A percentile compares a stretch with the other conserved stretches of the same genome.
Evolutionary conservation across 2,888 invertebrate genomes (phyloP).

Genomic region (Pterostichus niger): DNA sequence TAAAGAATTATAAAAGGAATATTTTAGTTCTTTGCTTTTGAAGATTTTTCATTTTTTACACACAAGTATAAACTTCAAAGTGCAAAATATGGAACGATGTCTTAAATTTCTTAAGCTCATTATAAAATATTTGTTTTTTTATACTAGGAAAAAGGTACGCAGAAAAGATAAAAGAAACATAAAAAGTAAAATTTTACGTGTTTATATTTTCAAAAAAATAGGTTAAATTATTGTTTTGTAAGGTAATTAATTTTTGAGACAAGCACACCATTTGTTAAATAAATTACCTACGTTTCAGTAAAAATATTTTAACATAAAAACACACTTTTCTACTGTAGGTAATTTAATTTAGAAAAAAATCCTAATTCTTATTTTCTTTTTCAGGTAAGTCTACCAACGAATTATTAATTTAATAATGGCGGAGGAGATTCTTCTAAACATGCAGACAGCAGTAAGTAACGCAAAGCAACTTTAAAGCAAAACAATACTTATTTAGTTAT

Average conservation of each 20-base stretch:
- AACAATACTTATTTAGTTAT: background rate
- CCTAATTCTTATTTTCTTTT: conserved; percentile 3
- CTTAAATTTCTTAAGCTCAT: conserved; percentile 38
- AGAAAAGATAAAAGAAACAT: background rate
- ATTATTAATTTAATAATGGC: background rate
- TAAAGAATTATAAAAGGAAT: background rate
- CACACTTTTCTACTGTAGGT: no score
- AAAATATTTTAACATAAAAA: background rate
- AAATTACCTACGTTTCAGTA: background rate
- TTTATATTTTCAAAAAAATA: conserved; percentile 21
- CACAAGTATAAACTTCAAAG: conserved; percentile 41
- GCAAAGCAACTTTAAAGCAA: background rate
- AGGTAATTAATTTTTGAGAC: background rate
- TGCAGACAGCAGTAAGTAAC: background rate
- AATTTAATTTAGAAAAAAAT: background rate
- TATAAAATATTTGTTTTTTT: conserved; percentile 38
- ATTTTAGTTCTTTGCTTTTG: conserved; percentile 10
- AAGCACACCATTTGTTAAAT: conserved; percentile 20
- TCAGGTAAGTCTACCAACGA: background rate
- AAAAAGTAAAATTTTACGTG: conserved; percentile 36
- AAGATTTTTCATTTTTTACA: conserved; percentile 11
- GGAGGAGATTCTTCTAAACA: background rate
- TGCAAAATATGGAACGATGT: conserved; percentile 27
- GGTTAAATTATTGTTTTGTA: conserved; percentile 11
- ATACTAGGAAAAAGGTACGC: background rate